These are phyloP conservation scores for Agrotis puta DNA, from an alignment of 2,888 invertebrate species.

Conservation along the genomic window DNA sequence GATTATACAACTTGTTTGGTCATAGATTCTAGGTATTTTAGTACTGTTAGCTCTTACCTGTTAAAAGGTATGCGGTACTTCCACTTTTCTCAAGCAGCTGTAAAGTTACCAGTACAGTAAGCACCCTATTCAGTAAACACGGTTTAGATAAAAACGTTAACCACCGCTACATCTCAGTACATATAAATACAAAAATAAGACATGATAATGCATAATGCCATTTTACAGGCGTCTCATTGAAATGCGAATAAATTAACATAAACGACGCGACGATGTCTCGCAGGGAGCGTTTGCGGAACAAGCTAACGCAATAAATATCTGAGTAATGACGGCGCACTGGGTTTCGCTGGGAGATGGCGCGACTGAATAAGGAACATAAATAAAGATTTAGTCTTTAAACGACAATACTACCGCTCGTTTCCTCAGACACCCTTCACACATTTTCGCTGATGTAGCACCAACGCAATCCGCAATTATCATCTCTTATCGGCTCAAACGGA, in stretches of 20 bases:
- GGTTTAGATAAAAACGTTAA: conserved; percentile 66
- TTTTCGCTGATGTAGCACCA: conserved; percentile 46
- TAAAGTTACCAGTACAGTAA: conserved; percentile 27
- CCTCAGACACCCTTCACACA: conserved; percentile 26
- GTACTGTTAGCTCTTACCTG: conserved; percentile 22
- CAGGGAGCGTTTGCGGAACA: conserved; percentile 75
- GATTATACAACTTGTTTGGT: conserved; percentile 10
- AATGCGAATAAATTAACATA: conserved; percentile 89
- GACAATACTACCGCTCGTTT: conserved; percentile 46
- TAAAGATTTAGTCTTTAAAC: conserved; percentile 77
- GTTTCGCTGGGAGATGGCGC: conserved; percentile 74
- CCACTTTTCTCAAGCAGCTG: conserved; percentile 28
- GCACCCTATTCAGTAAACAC: conserved; percentile 39
- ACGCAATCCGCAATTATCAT: conserved; percentile 49
- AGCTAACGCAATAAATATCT: conserved; percentile 82
- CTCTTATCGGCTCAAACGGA: conserved; percentile 38
- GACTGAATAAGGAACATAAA: conserved; percentile 69
- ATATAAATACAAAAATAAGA: conserved; percentile 78
- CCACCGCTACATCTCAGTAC: conserved; percentile 66
- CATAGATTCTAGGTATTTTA: conserved; percentile 4
- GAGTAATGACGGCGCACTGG: conserved; percentile 76
- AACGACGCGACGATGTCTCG: conserved; percentile 77
- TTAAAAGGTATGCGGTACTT: conserved; percentile 22
- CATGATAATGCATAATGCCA: conserved; percentile 82
- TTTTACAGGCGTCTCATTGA: conserved; percentile 84